Evolutionary conservation across 2,888 invertebrate genomes (phyloP).

Genomic region (Apomyelois bistriatella): DNA sequence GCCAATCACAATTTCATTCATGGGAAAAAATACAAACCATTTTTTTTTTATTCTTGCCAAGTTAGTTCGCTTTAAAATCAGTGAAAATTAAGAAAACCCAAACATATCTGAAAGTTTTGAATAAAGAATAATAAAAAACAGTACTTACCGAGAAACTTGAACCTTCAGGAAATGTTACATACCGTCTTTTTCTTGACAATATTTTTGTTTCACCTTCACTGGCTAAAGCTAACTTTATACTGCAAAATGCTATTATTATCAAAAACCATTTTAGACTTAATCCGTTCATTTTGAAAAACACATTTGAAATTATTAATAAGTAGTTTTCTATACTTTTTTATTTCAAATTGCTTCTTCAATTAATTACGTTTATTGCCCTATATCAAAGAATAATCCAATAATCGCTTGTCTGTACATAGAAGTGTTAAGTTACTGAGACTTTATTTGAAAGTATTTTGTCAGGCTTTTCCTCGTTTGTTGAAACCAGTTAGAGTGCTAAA

Average conservation of each 20-base stretch:
- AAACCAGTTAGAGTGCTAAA: background rate
- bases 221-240: constrained; percentile 21
- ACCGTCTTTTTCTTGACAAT: constrained; percentile 80
- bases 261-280: too few relatives aligned
- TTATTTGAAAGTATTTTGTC: background rate
- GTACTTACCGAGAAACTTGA: constrained; percentile 85
- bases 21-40: too few relatives aligned
- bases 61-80: too few relatives aligned
- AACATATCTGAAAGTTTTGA: too few relatives aligned
- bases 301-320: background rate
- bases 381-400: background rate
- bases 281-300: background rate
- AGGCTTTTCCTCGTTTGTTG: background rate
- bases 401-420: background rate
- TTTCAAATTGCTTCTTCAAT: too few relatives aligned
- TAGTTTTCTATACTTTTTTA: too few relatives aligned
- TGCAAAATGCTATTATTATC: constrained; percentile 16
- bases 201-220: constrained; percentile 37
- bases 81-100: too few relatives aligned
- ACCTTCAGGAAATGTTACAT: constrained; percentile 85
- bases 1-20: too few relatives aligned
- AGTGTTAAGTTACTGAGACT: background rate
- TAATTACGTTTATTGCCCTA: too few relatives aligned
- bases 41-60: too few relatives aligned
- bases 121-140: too few relatives aligned